Percentiles rank a stretch among this genome's conserved stretches.
Conservation (phyloP, 2,888 invertebrate genomes). For the Harmothoe impar region DNA sequence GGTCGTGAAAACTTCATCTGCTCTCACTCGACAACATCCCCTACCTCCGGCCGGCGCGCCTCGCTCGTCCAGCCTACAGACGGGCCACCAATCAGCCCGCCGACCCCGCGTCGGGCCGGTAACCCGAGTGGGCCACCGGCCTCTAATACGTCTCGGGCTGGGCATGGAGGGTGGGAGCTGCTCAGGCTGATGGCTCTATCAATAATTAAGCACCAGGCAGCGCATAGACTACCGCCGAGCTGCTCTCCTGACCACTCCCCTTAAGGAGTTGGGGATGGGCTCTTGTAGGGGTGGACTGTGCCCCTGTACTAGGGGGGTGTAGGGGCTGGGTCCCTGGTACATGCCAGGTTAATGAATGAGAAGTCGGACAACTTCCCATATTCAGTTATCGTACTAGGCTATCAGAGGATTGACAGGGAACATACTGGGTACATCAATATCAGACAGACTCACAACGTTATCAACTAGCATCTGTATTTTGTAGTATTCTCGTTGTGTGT, state of each 20-base stretch:
- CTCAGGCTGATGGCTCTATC: slow-evolving; percentile 27
- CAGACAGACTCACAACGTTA: no score
- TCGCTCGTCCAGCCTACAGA: background rate
- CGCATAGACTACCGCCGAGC: background rate
- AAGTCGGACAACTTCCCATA: no score
- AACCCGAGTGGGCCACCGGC: slow-evolving; percentile 3
- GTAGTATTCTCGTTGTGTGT: no score
- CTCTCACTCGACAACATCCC: background rate
- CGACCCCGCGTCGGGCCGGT: background rate
- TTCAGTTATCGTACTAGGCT: no score
- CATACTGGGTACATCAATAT: no score
- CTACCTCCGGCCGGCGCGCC: background rate
- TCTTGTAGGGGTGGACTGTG: background rate
- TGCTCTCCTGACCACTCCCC: background rate
- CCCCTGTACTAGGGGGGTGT: background rate
- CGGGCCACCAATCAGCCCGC: slow-evolving; percentile 1
- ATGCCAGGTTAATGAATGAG: no score
- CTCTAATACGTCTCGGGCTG: background rate
- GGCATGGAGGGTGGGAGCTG: background rate
- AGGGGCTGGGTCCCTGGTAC: no score
- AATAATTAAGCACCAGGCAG: slow-evolving; percentile 17
- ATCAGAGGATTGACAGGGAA: no score
- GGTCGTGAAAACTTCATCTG: slow-evolving; percentile 27
- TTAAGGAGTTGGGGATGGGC: background rate
- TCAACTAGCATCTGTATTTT: no score